A percentile compares a stretch with the other conserved stretches of the same genome.
These are phyloP conservation scores for Apamea epomidion DNA, from an alignment of 2,888 invertebrate species.

Conservation along the genomic window DNA sequence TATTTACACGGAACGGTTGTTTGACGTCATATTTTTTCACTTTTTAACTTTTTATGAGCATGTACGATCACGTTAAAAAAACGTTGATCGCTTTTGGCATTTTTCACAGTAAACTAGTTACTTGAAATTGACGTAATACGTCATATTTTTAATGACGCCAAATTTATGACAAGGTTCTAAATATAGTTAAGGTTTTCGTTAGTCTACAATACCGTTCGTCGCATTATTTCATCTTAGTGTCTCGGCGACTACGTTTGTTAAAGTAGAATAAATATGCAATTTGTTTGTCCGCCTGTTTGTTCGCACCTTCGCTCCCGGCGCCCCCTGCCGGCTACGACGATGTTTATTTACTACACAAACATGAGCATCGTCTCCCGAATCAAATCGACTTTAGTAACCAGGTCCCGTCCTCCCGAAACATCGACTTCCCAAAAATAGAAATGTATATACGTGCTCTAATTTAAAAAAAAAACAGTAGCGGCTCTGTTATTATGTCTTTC, in stretches of 20 bases:
- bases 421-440: conserved; percentile 65
- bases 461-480: conserved; percentile 67
- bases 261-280: conserved; percentile 70
- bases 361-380: conserved; percentile 65
- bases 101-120: background rate
- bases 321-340: conserved; percentile 50
- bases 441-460: conserved; percentile 69
- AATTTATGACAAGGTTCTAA: background rate
- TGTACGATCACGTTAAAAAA: background rate
- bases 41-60: background rate
- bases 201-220: background rate
- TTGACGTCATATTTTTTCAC: background rate
- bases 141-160: background rate
- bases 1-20: background rate
- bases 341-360: conserved; percentile 68
- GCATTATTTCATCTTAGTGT: conserved; percentile 57
- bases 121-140: background rate
- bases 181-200: background rate
- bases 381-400: conserved; percentile 70
- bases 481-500: conserved; percentile 57
- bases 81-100: background rate
- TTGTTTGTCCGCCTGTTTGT: conserved; percentile 69
- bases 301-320: conserved; percentile 60
- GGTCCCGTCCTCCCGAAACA: conserved; percentile 58
- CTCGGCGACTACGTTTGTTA: conserved; percentile 56